Evolutionary conservation across 2,888 invertebrate genomes (phyloP).

Genomic region (Napeogenes sylphis): DNA sequence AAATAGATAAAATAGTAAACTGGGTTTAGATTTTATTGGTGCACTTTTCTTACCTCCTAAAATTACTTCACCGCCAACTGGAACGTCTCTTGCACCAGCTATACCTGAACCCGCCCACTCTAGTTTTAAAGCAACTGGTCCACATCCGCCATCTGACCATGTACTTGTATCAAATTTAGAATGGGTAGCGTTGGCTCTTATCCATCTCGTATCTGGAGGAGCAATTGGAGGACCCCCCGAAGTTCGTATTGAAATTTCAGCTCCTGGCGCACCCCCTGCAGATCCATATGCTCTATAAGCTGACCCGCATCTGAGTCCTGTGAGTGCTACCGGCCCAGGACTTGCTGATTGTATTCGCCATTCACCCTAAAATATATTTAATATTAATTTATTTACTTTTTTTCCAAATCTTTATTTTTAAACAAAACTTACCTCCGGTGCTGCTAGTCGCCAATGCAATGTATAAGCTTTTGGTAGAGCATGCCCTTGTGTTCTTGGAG

Average conservation of each 20-base stretch:
- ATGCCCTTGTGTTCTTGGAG: constrained; percentile 60
- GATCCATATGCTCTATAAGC: constrained; percentile 88
- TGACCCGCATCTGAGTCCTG: constrained; percentile 89
- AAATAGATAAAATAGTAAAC: neutral
- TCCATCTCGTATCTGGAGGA: constrained; percentile 85
- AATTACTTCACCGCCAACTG: constrained; percentile 68
- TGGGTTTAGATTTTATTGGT: neutral
- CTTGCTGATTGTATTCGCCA: constrained; percentile 77
- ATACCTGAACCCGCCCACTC: constrained; percentile 80
- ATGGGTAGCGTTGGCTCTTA: constrained; percentile 87
- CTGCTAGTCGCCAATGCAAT: constrained; percentile 82
- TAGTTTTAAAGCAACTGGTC: constrained; percentile 87
- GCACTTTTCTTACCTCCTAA: constrained; percentile 55
- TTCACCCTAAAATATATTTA: constrained; percentile 75
- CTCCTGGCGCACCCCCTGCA: constrained; percentile 87
- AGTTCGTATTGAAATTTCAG: constrained; percentile 86
- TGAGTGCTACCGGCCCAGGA: constrained; percentile 76
- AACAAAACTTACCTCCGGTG: constrained; percentile 79
- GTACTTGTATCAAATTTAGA: constrained; percentile 86
- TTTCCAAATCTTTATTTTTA: neutral
- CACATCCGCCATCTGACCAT: constrained; percentile 92
- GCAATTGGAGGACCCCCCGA: constrained; percentile 82
- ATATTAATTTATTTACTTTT: neutral
- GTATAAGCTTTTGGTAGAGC: constrained; percentile 78
- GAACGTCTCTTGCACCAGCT: constrained; percentile 66